Percentiles rank a stretch among this genome's conserved stretches.
Conservation (phyloP, 2,113 vertebrate genomes). For the Podarcis raffonei region DNA sequence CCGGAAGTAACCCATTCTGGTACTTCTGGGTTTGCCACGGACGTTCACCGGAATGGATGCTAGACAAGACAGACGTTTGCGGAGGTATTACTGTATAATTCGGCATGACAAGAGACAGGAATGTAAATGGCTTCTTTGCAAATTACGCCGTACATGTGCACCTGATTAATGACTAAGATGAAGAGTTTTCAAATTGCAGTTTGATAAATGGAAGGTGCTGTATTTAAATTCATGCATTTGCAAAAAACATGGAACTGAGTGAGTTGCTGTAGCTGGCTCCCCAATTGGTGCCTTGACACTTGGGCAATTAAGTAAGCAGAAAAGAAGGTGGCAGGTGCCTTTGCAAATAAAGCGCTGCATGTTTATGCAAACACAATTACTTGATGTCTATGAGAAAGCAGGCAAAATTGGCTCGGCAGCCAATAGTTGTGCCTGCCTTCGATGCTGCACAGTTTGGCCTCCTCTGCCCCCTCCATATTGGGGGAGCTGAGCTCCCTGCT, state of each 20-base stretch:
- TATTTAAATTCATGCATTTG: conserved; percentile 49
- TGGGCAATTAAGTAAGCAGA: conserved; percentile 42
- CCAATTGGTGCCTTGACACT: conserved; percentile 34
- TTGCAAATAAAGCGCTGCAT: conserved; percentile 5
- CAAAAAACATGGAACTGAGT: conserved; percentile 39
- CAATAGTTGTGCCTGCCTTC: neutral
- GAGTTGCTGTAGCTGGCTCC: conserved; percentile 6
- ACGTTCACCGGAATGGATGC: too few species aligned
- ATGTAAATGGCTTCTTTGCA: conserved; percentile 22
- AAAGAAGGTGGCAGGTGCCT: conserved; percentile 33
- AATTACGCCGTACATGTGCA: conserved; percentile 11
- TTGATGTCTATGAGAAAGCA: neutral
- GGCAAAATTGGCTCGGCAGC: conserved; percentile 17
- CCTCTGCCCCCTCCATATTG: too few species aligned
- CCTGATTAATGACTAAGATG: conserved; percentile 36
- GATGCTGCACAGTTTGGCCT: too few species aligned
- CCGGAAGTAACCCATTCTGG: too few species aligned
- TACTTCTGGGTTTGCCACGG: too few species aligned
- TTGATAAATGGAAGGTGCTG: conserved; percentile 56
- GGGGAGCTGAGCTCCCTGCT: too few species aligned
- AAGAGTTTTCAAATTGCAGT: conserved; percentile 35
- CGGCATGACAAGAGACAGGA: conserved; percentile 30
- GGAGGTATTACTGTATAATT: neutral
- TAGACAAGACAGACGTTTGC: too few species aligned
- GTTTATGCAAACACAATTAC: conserved; percentile 19